Conservation (phyloP, 2,113 vertebrate species). For the Halcyon malimbica region DNA sequence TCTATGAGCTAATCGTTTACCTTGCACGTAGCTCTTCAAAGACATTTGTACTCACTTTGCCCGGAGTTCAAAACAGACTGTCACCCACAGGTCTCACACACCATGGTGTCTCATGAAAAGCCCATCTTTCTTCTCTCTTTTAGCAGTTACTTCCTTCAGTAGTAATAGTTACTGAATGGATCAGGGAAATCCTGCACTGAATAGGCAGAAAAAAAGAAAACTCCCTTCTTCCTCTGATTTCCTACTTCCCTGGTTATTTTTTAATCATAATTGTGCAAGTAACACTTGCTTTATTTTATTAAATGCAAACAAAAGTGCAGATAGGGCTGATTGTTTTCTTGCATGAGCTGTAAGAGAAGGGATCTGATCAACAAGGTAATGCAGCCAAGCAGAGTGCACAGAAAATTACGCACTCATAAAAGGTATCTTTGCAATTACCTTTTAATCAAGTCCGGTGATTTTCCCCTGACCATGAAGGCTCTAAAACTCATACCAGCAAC, state of each 20-base stretch:
- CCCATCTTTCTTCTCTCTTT: background rate
- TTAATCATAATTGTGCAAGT: background rate
- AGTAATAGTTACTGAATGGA: background rate
- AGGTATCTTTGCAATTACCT: background rate
- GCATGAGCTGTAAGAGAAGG: background rate
- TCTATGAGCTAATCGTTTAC: background rate
- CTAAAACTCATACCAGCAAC: background rate
- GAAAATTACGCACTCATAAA: background rate
- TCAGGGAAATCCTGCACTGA: background rate
- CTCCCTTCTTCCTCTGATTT: background rate
- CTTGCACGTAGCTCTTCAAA: background rate
- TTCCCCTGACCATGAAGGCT: background rate
- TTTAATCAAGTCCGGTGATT: background rate
- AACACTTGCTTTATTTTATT: background rate
- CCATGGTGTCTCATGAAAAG: background rate
- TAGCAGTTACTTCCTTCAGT: background rate
- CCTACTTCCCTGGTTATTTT: background rate
- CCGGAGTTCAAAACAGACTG: background rate
- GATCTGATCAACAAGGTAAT: background rate
- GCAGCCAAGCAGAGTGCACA: background rate
- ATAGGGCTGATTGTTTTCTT: background rate
- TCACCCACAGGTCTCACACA: background rate
- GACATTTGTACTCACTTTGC: background rate
- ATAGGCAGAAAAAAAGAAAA: background rate
- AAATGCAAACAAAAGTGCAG: constrained; percentile 27